Percentiles rank a stretch among this genome's conserved stretches.
These are phyloP conservation scores for Apis dorsata DNA, from an alignment of 1,140 invertebrate genomes.

Conservation along the genomic window DNA sequence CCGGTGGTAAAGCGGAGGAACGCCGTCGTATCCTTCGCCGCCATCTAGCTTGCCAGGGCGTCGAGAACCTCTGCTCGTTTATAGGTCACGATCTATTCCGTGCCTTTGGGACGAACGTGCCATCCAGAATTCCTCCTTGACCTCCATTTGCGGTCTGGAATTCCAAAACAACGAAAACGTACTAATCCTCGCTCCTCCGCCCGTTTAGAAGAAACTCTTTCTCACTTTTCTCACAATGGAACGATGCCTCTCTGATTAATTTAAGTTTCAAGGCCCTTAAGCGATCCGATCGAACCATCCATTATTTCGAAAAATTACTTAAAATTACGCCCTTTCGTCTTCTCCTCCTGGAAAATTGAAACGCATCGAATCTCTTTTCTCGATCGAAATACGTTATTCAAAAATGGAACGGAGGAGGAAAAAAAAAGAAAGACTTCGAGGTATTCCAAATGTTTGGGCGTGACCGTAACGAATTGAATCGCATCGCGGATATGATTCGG, in stretches of 20 bases:
- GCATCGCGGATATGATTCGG: neutral
- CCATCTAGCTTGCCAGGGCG: slow-evolving; percentile 12
- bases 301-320: too few species aligned
- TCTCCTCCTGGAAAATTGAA: too few species aligned
- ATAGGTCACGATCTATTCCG: slow-evolving; percentile 53
- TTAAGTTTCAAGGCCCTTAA: too few species aligned
- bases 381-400: neutral
- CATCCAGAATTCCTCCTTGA: slow-evolving; percentile 53
- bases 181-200: neutral
- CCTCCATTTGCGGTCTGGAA: slow-evolving; percentile 54
- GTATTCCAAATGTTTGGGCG: too few species aligned
- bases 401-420: too few species aligned
- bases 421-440: too few species aligned
- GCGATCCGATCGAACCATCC: too few species aligned
- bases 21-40: neutral
- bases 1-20: neutral
- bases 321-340: too few species aligned
- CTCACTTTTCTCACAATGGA: neutral
- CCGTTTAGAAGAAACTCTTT: neutral
- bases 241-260: too few species aligned
- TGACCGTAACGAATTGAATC: slow-evolving; percentile 14
- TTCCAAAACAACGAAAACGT: slow-evolving; percentile 58
- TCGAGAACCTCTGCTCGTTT: slow-evolving; percentile 47
- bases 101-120: slow-evolving; percentile 11
- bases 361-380: too few species aligned